Evolutionary conservation across 1,140 invertebrate genomes (phyloP).

Genomic region (Aphelenchoides fujianensis): DNA sequence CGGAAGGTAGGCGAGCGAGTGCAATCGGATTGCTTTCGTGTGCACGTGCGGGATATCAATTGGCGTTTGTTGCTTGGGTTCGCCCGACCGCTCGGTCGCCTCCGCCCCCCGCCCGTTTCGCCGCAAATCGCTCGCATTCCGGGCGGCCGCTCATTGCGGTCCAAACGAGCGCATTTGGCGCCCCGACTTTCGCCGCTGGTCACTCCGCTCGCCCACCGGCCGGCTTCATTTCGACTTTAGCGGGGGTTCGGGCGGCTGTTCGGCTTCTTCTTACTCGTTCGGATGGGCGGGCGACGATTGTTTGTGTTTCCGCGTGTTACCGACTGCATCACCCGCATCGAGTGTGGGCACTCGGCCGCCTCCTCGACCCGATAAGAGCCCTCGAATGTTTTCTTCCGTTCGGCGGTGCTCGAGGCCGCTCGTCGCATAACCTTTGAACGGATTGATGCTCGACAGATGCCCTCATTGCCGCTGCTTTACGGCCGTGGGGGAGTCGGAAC

Average conservation of each 20-base stretch:
- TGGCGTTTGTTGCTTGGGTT: too few relatives aligned
- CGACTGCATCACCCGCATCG: too few relatives aligned
- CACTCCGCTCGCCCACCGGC: background rate
- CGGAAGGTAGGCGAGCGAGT: background rate
- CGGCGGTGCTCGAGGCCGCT: constrained; percentile 6
- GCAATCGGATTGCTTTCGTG: too few relatives aligned
- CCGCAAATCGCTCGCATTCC: background rate
- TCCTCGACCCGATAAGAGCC: constrained; percentile 6
- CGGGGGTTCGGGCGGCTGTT: background rate
- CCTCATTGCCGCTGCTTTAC: background rate
- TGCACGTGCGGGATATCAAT: too few relatives aligned
- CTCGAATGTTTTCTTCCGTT: constrained; percentile 13
- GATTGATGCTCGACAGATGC: constrained; percentile 7
- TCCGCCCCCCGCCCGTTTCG: background rate
- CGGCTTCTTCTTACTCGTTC: background rate
- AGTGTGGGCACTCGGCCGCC: too few relatives aligned
- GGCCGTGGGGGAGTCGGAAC: too few relatives aligned
- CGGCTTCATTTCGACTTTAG: constrained; percentile 5
- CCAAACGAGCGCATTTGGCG: constrained; percentile 1
- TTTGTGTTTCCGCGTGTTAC: too few relatives aligned
- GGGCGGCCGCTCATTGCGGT: background rate
- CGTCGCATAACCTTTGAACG: constrained; percentile 4
- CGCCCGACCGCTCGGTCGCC: too few relatives aligned
- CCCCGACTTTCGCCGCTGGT: background rate
- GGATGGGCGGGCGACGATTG: too few relatives aligned